phyloP scores from a whole-genome alignment of 2,888 invertebrate species.

The Cheilosia vulpina region DNA sequence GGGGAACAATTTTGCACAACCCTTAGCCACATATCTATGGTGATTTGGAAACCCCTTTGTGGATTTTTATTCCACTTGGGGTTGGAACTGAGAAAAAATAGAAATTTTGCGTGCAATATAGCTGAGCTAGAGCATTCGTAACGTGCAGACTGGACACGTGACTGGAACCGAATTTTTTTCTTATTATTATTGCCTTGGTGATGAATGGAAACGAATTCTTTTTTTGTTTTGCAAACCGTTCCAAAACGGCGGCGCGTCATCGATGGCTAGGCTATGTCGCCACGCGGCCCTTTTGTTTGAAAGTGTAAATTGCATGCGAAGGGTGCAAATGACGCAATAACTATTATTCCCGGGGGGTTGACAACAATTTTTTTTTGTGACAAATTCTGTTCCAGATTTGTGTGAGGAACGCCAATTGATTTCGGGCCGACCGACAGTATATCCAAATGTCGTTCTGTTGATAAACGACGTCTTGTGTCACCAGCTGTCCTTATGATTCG shows the following conservation, averaged over 20 bases:
- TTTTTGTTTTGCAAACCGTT: constrained; percentile 17
- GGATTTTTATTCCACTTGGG: constrained; percentile 42
- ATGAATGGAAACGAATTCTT: constrained; percentile 37
- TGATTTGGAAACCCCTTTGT: constrained; percentile 40
- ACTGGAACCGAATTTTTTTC: constrained; percentile 36
- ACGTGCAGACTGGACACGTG: constrained; percentile 55
- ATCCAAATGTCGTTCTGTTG: no score
- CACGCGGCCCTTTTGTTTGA: constrained; percentile 61
- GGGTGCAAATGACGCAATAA: constrained; percentile 66
- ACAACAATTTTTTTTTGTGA: background rate
- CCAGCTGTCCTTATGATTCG: no score
- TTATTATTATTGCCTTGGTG: constrained; percentile 23
- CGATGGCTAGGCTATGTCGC: constrained; percentile 51
- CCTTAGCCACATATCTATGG: constrained; percentile 12
- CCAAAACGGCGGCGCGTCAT: constrained; percentile 16
- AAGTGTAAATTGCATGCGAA: constrained; percentile 70
- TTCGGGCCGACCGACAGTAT: background rate
- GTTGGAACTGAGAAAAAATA: constrained; percentile 21
- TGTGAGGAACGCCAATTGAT: constrained; percentile 5
- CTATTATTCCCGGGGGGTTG: constrained; percentile 31
- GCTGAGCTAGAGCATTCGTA: constrained; percentile 48
- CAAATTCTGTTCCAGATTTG: background rate
- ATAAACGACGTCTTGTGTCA: no score
- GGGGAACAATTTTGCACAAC: constrained; percentile 4
- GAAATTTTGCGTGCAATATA: background rate